Evolutionary conservation across 2,888 invertebrate species (phyloP).

Genomic region (Sicus ferrugineus): DNA sequence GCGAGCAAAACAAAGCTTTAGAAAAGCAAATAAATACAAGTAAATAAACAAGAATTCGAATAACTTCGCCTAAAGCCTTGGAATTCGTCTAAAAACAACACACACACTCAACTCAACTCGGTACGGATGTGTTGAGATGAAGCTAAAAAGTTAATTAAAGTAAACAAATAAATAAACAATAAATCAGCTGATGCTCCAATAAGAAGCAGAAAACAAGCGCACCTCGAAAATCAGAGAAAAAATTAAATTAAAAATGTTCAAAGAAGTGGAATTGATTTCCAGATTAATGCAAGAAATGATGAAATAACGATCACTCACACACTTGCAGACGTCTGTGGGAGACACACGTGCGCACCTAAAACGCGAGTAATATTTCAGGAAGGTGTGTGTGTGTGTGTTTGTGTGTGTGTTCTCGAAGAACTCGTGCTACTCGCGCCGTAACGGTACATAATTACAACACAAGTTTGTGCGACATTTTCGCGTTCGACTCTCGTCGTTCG

Average conservation of each 20-base stretch:
- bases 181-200: no score
- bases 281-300: no score
- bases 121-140: background rate
- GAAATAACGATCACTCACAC: no score
- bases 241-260: background rate
- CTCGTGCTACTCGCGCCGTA: no score
- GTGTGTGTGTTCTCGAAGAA: no score
- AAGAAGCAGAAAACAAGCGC: background rate
- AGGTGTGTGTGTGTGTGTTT: no score
- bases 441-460: background rate
- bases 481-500: slow-evolving; percentile 55
- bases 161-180: background rate
- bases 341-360: no score
- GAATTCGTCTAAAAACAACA: background rate
- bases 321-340: no score
- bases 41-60: background rate
- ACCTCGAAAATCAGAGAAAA: background rate
- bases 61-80: no score
- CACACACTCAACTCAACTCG: no score
- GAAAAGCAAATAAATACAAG: background rate
- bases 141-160: background rate
- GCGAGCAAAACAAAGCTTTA: background rate
- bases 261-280: no score
- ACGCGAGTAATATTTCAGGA: no score
- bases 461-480: slow-evolving; percentile 40